Evolutionary conservation across 2,888 invertebrate species (phyloP).

Genomic region (Patella pellucida): DNA sequence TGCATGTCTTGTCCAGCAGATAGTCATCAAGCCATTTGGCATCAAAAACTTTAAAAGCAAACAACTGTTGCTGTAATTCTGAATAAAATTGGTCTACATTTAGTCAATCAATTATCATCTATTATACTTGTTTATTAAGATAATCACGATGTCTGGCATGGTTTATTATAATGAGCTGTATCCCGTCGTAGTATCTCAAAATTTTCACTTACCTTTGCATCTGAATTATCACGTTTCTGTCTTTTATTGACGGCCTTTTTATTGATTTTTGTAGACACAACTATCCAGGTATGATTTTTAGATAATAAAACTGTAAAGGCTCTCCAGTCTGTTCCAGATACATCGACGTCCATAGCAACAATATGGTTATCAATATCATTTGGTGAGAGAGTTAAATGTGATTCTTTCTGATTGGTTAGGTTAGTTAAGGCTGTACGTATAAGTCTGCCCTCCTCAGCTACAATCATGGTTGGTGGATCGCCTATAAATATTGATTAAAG

Average conservation of each 20-base stretch:
- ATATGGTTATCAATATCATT: slow-evolving; percentile 12
- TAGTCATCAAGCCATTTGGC: too few species aligned
- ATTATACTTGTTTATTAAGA: too few species aligned
- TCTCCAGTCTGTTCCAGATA: slow-evolving; percentile 17
- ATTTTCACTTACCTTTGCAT: too few species aligned
- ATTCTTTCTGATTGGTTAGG: background rate
- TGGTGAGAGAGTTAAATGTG: background rate
- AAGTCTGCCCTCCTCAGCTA: slow-evolving; percentile 45
- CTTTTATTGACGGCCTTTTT: background rate
- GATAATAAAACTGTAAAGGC: slow-evolving; percentile 11
- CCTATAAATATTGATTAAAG: slow-evolving; percentile 17
- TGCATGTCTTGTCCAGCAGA: too few species aligned
- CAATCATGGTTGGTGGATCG: slow-evolving; percentile 34
- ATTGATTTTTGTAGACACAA: background rate
- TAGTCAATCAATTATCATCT: too few species aligned
- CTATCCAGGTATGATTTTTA: slow-evolving; percentile 11
- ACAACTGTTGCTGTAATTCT: too few species aligned
- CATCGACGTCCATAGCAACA: slow-evolving; percentile 37
- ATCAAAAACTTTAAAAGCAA: too few species aligned
- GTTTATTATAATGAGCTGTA: too few species aligned
- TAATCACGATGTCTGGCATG: too few species aligned
- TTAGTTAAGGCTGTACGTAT: slow-evolving; percentile 15
- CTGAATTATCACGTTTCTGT: background rate
- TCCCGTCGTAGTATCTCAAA: too few species aligned
- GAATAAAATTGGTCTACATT: too few species aligned